Conservation (phyloP, 2,797 vertebrate species). For the Manis pentadactyla region DNA sequence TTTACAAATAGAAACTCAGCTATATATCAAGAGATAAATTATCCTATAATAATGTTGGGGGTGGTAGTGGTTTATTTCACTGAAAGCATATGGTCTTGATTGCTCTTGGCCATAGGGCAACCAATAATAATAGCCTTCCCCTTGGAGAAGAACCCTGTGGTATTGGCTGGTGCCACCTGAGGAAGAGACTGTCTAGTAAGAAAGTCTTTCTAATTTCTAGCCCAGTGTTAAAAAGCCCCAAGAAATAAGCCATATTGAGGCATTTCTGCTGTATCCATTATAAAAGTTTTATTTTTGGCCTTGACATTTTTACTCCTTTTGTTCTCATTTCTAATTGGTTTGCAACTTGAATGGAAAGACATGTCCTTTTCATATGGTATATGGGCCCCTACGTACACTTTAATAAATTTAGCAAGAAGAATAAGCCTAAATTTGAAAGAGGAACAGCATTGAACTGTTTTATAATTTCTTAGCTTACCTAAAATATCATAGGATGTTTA, state of each 20-base stretch:
- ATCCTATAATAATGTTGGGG: background rate
- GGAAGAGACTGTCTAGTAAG: background rate
- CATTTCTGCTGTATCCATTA: slow-evolving; percentile 20
- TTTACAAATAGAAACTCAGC: slow-evolving; percentile 31
- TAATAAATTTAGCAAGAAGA: slow-evolving; percentile 1
- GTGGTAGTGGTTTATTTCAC: background rate
- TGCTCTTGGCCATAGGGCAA: background rate
- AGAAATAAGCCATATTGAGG: slow-evolving; percentile 21
- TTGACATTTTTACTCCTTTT: slow-evolving; percentile 10
- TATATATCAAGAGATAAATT: background rate
- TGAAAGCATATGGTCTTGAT: background rate
- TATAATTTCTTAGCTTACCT: background rate
- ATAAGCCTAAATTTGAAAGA: slow-evolving; percentile 24
- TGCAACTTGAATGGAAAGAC: background rate
- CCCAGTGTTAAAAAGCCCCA: background rate
- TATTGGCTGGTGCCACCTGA: background rate
- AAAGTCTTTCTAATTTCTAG: background rate
- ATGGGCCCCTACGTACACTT: background rate
- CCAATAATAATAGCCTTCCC: background rate
- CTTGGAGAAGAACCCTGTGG: background rate
- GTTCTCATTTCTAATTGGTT: slow-evolving; percentile 46
- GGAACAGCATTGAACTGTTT: background rate
- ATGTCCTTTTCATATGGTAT: background rate
- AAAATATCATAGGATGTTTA: background rate
- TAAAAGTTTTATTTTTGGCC: background rate